These are phyloP conservation scores for Phrynosoma platyrhinos DNA, from an alignment of 2,113 vertebrate species.

Conservation along the genomic window DNA sequence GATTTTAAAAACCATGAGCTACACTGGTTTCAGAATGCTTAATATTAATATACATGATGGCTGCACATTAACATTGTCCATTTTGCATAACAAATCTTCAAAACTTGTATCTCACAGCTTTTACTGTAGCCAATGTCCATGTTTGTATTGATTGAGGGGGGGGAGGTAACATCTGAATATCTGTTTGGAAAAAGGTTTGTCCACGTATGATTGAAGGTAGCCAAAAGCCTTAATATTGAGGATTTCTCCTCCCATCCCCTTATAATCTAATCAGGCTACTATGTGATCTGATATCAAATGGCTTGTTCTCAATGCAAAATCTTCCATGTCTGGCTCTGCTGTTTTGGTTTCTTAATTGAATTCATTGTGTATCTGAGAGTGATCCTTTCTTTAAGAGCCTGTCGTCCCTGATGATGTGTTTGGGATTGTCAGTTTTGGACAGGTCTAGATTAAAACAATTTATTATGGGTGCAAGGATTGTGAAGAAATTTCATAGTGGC, in stretches of 20 bases:
- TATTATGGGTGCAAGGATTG: constrained; percentile 54
- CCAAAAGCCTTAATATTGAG: constrained; percentile 30
- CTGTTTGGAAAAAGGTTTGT: constrained; percentile 42
- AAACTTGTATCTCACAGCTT: constrained; percentile 25
- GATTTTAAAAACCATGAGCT: constrained; percentile 31
- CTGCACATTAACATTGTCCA: constrained; percentile 8
- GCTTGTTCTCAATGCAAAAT: constrained; percentile 15
- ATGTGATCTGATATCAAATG: accelerated
- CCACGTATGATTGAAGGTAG: constrained; percentile 56
- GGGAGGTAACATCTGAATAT: not conserved
- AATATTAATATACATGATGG: constrained; percentile 30
- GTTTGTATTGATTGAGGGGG: constrained; percentile 52
- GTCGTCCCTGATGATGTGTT: not conserved
- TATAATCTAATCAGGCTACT: constrained; percentile 22
- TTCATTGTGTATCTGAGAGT: constrained; percentile 27
- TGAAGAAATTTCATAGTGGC: constrained; percentile 33
- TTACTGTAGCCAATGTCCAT: constrained; percentile 53
- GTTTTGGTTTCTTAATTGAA: constrained; percentile 28
- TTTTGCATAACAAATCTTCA: constrained; percentile 51
- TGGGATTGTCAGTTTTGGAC: constrained; percentile 32
- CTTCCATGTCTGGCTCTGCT: not conserved
- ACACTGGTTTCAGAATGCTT: constrained; percentile 53
- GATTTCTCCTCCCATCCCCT: not conserved
- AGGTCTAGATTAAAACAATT: constrained; percentile 36
- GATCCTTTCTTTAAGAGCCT: constrained; percentile 49